Evolutionary conservation across 2,797 vertebrate species (phyloP).

Genomic region (Poeciliopsis gracilis): DNA sequence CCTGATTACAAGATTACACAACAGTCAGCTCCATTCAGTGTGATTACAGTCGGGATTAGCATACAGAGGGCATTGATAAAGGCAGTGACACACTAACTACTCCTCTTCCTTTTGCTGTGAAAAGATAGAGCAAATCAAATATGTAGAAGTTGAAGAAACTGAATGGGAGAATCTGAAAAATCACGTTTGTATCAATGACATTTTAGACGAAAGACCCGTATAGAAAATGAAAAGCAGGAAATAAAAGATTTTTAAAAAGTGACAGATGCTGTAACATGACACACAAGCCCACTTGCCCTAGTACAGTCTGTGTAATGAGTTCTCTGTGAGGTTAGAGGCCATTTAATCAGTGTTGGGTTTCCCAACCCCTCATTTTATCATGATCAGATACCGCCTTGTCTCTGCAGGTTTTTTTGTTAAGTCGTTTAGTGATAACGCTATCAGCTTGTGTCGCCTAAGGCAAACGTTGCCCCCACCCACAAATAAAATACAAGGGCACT

Average conservation of each 20-base stretch:
- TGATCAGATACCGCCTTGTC: slow-evolving; percentile 58
- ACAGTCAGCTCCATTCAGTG: slow-evolving; percentile 39
- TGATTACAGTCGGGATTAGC: slow-evolving; percentile 66
- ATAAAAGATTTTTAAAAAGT: background rate
- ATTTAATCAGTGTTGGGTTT: slow-evolving; percentile 73
- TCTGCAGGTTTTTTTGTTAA: slow-evolving; percentile 41
- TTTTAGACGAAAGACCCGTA: background rate
- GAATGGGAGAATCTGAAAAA: background rate
- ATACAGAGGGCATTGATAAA: slow-evolving; percentile 52
- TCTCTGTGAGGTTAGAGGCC: slow-evolving; percentile 55
- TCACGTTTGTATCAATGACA: background rate
- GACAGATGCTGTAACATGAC: slow-evolving; percentile 52
- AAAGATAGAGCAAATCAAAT: background rate
- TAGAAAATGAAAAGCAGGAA: background rate
- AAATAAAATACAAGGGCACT: slow-evolving; percentile 24
- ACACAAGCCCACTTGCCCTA: slow-evolving; percentile 22
- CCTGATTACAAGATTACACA: slow-evolving; percentile 45
- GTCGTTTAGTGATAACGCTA: slow-evolving; percentile 59
- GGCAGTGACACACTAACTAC: background rate
- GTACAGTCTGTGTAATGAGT: slow-evolving; percentile 54
- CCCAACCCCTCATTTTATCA: slow-evolving; percentile 72
- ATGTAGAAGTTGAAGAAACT: background rate
- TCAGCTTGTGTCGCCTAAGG: slow-evolving; percentile 66
- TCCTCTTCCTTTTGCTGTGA: background rate
- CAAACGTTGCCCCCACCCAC: slow-evolving; percentile 36